phyloP scores from a whole-genome alignment of 2,113 vertebrate genomes.

The Leptobrachium ailaonicum region DNA sequence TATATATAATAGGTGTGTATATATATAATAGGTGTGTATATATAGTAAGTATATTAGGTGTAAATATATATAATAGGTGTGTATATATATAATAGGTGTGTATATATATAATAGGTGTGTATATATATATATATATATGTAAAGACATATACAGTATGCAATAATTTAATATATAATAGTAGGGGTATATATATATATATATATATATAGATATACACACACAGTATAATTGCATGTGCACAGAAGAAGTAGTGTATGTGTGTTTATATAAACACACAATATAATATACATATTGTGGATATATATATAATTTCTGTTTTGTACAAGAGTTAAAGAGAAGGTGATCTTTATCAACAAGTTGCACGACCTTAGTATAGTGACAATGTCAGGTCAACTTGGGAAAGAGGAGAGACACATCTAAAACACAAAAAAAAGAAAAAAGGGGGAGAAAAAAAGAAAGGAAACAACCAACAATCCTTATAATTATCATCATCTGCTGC shows the following conservation, averaged over 20 bases:
- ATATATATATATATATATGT: no score
- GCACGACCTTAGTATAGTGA: constrained; percentile 68
- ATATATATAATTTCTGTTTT: constrained; percentile 60
- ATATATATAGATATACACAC: no score
- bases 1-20: not conserved
- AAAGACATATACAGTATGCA: no score
- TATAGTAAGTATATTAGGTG: no score
- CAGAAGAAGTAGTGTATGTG: no score
- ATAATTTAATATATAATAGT: no score
- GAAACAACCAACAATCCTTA: constrained; percentile 92
- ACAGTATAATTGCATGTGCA: no score
- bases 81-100: no score
- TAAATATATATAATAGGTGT: constrained; percentile 1
- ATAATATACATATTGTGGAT: constrained; percentile 37
- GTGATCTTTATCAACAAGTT: constrained; percentile 90
- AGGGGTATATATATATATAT: no score
- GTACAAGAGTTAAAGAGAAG: constrained; percentile 73
- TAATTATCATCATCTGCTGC: constrained; percentile 99
- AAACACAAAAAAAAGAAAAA: constrained; percentile 61
- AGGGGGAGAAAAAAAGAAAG: constrained; percentile 65
- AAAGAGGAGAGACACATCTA: constrained; percentile 63
- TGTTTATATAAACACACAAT: no score
- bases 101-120: no score
- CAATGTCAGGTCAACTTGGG: constrained; percentile 69
- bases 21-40: no score